phyloP scores from a whole-genome alignment of 2,797 vertebrate species.

The Kryptolebias ocellatus region DNA sequence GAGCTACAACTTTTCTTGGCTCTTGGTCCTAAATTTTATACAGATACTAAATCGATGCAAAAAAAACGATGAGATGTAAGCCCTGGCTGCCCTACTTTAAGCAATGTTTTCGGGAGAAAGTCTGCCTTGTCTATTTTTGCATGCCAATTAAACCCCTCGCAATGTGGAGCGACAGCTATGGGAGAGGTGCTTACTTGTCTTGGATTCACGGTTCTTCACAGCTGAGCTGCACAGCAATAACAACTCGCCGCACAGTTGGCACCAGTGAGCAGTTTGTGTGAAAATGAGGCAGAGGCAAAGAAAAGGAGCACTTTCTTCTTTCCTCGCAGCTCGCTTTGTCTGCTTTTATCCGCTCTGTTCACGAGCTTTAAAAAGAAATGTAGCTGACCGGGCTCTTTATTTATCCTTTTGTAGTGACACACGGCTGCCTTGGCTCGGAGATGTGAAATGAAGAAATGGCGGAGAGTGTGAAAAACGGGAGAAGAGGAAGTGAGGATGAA shows the following conservation, averaged over 20 bases:
- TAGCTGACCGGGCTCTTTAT: slow-evolving; percentile 39
- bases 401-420: slow-evolving; percentile 58
- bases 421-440: slow-evolving; percentile 51
- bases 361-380: slow-evolving; percentile 23
- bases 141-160: slow-evolving; percentile 35
- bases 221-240: slow-evolving; percentile 20
- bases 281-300: slow-evolving; percentile 33
- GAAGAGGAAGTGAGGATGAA: slow-evolving; percentile 60
- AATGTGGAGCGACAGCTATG: slow-evolving; percentile 59
- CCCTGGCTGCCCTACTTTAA: slow-evolving; percentile 60
- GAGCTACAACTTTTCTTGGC: background rate
- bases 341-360: slow-evolving; percentile 37
- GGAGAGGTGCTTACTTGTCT: slow-evolving; percentile 55
- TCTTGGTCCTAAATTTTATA: background rate
- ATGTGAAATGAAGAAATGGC: slow-evolving; percentile 83
- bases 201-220: slow-evolving; percentile 38
- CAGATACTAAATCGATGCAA: too few species aligned
- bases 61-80: slow-evolving; percentile 37
- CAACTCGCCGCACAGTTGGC: slow-evolving; percentile 29
- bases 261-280: slow-evolving; percentile 37
- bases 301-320: slow-evolving; percentile 20
- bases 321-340: slow-evolving; percentile 4
- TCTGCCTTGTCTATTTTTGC: slow-evolving; percentile 64
- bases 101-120: slow-evolving; percentile 59
- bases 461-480: slow-evolving; percentile 62